Evolutionary conservation across 2,113 vertebrate genomes (phyloP).

Genomic region (Scomber scombrus): DNA sequence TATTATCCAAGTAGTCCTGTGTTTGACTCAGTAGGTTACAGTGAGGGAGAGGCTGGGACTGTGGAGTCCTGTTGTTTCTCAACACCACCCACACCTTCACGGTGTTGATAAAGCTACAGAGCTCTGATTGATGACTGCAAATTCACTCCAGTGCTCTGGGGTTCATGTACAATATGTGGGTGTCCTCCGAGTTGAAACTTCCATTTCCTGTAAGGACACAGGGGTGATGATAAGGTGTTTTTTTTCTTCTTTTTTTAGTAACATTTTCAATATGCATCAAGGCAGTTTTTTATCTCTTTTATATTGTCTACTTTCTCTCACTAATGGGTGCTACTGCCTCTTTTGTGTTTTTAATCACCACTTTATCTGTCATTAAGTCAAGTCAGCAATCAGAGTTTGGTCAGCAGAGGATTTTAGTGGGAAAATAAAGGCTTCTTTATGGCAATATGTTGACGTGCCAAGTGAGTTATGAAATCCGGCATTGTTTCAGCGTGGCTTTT

Average conservation of each 20-base stretch:
- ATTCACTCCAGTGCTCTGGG: constrained; percentile 39
- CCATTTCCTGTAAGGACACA: constrained; percentile 67
- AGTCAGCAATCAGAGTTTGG: constrained; percentile 54
- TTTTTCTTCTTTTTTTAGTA: constrained; percentile 5
- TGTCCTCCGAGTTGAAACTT: constrained; percentile 55
- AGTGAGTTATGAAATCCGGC: constrained; percentile 53
- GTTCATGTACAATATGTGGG: constrained; percentile 63
- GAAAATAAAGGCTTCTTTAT: constrained; percentile 51
- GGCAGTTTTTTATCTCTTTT: constrained; percentile 40
- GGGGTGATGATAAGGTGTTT: constrained; percentile 36
- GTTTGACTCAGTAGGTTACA: constrained; percentile 18
- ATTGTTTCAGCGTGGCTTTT: constrained; percentile 56
- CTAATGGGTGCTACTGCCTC: constrained; percentile 45
- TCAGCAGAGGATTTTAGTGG: constrained; percentile 59
- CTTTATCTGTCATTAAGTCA: constrained; percentile 59
- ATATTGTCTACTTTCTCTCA: not conserved
- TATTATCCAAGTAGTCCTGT: constrained; percentile 18
- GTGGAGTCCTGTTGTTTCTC: constrained; percentile 29
- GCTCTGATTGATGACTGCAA: constrained; percentile 76
- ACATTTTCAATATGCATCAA: not conserved
- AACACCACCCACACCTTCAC: constrained; percentile 60
- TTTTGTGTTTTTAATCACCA: constrained; percentile 63
- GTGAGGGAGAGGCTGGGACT: constrained; percentile 35
- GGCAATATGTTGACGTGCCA: constrained; percentile 34
- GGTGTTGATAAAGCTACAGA: constrained; percentile 61